Percentiles rank a stretch among this genome's conserved stretches.
Conservation (phyloP, 2,888 invertebrate genomes). For the Aricia artaxerxes region DNA sequence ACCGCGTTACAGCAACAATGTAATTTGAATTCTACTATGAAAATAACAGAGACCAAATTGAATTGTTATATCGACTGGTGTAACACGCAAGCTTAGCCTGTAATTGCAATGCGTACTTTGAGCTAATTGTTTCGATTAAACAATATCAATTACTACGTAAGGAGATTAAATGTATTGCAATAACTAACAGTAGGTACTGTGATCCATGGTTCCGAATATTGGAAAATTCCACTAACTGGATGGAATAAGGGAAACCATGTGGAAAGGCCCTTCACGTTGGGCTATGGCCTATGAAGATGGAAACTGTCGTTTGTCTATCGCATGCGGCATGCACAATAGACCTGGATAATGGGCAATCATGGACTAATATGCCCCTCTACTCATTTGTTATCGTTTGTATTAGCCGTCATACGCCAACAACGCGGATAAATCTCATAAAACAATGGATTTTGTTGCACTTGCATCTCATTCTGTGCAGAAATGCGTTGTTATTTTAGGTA, state of each 20-base stretch:
- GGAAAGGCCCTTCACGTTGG: too few species aligned
- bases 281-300: too few species aligned
- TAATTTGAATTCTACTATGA: conserved; percentile 10
- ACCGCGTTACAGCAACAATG: conserved; percentile 2
- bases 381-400: too few species aligned
- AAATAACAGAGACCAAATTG: conserved; percentile 9
- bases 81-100: conserved; percentile 16
- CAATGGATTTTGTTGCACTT: not conserved
- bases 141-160: conserved; percentile 2
- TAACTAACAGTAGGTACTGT: not conserved
- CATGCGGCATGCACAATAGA: too few species aligned
- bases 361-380: too few species aligned
- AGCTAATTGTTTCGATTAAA: conserved; percentile 15
- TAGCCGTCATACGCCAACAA: too few species aligned
- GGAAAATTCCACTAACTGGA: not conserved
- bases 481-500: not conserved
- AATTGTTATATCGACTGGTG: conserved; percentile 1
- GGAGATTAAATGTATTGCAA: not conserved
- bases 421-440: not conserved
- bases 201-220: not conserved
- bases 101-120: conserved; percentile 14
- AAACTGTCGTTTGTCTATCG: too few species aligned
- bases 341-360: too few species aligned
- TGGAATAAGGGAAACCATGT: not conserved
- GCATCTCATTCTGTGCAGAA: conserved; percentile 4